These are phyloP conservation scores for Syngnathus typhle DNA, from an alignment of 2,113 vertebrate genomes.

Conservation along the genomic window DNA sequence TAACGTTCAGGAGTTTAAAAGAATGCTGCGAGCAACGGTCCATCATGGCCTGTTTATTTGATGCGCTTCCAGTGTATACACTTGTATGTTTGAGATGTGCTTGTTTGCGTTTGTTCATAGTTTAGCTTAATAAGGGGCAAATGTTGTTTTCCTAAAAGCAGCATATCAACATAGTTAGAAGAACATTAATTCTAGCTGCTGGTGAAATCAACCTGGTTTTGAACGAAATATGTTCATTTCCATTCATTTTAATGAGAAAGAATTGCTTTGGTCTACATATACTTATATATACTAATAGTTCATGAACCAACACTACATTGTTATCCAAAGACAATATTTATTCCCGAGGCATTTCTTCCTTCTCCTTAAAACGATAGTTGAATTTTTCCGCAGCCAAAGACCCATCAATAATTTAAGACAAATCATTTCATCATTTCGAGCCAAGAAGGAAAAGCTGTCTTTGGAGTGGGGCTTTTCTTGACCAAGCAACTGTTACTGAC, in stretches of 20 bases:
- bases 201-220: too few species aligned
- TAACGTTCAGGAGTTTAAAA: constrained; percentile 13
- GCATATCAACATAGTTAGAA: not conserved
- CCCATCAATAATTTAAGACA: not conserved
- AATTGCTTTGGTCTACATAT: too few species aligned
- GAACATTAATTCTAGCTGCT: too few species aligned
- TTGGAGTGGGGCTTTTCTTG: too few species aligned
- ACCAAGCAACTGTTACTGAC: too few species aligned
- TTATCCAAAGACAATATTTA: not conserved
- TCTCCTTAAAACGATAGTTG: not conserved
- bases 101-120: not conserved
- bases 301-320: too few species aligned
- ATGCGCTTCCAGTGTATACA: not conserved
- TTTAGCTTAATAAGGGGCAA: not conserved
- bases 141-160: not conserved
- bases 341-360: not conserved
- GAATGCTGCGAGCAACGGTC: not conserved
- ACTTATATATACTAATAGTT: too few species aligned
- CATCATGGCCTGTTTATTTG: not conserved
- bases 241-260: too few species aligned
- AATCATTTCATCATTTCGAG: not conserved
- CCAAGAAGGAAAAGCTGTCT: not conserved
- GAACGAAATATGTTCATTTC: too few species aligned
- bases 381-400: not conserved
- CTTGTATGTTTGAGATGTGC: not conserved